Base-by-base conservation (phyloP, 23 tunicate species). In the Diplosoma virens region DNA sequence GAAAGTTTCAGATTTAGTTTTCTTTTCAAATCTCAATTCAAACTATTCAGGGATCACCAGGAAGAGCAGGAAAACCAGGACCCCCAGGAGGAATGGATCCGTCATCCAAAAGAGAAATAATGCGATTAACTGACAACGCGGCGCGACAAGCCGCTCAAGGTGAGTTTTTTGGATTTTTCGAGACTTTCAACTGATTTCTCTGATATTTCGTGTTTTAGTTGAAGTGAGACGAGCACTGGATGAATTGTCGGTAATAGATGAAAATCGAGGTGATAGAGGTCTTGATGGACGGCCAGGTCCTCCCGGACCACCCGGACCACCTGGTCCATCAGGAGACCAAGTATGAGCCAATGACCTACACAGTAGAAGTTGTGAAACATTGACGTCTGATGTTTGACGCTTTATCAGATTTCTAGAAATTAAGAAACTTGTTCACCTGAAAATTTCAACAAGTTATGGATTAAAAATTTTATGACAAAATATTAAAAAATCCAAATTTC, bases 251-350 rank as follows among this genome's bases (percentile, higher is more conserved):
- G 75, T 26, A 16, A 23, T 14, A 6, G 28, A 21, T 20, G 74
- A 25, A 35, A 37, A 3, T 63, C 14, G 52, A 35, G 74, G 74
- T 2, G 74, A 34, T 11, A n/a, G 78, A 9, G 61, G 34, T 6
- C 7, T 47, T 5, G 35, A 17, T 3, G 61, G 20, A 24, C 2
- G 61, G 48, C 23, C 34, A 29, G 84, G 66, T 3, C 59, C 66
- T 3, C 76, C 41, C 1, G 84, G 84, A 17, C 93, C 85, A 56
- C 93, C 93, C 14, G 93, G 93, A 3, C 93, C 93, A 32, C 85
- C 93, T 1, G 93, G 93, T 47, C 66, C 47, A 6, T 86, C 73
- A 50, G 90, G 90, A 21, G 45, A 66, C 29, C 47, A 26, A 33
- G 93, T 85, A 71, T 33, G 66, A 11, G 20, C n/a, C n/a, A n/a